Percentiles rank a stretch among this genome's conserved stretches.
These are phyloP conservation scores for Antitype chi DNA, from an alignment of 2,888 invertebrate genomes.

Conservation along the genomic window DNA sequence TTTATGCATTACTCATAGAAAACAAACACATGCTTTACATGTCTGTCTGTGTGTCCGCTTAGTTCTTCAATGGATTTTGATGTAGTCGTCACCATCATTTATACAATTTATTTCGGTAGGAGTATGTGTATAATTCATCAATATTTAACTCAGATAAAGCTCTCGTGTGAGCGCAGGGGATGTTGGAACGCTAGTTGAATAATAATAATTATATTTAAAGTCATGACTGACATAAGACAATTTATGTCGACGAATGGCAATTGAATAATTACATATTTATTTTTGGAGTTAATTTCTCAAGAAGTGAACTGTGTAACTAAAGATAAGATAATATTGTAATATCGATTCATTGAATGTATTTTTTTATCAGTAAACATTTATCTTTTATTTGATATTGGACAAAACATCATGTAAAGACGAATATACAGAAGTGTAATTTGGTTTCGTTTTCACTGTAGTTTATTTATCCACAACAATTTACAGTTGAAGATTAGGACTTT, in stretches of 20 bases:
- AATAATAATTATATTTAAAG: not conserved
- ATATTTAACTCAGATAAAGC: not conserved
- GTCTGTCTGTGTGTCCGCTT: too few relatives aligned
- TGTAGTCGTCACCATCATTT: too few relatives aligned
- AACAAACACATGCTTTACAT: too few relatives aligned
- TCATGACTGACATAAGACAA: not conserved
- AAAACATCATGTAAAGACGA: not conserved
- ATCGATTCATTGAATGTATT: slow-evolving; percentile 53
- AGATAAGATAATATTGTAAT: slow-evolving; percentile 60
- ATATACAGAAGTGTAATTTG: not conserved
- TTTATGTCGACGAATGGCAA: not conserved
- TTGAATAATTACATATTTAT: not conserved
- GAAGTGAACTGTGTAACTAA: not conserved
- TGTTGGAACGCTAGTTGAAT: too few relatives aligned
- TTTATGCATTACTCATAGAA: too few relatives aligned
- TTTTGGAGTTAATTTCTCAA: not conserved
- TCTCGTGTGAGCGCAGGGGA: not conserved
- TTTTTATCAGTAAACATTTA: slow-evolving; percentile 47
- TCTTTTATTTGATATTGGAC: slow-evolving; percentile 22
- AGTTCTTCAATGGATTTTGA: too few relatives aligned
- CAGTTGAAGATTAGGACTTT: not conserved
- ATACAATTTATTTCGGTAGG: too few relatives aligned
- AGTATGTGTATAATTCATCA: too few relatives aligned
- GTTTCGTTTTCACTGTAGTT: not conserved
- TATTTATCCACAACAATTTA: not conserved